phyloP scores from a whole-genome alignment of 1,140 invertebrate species.

The Diploscapter pachys region DNA sequence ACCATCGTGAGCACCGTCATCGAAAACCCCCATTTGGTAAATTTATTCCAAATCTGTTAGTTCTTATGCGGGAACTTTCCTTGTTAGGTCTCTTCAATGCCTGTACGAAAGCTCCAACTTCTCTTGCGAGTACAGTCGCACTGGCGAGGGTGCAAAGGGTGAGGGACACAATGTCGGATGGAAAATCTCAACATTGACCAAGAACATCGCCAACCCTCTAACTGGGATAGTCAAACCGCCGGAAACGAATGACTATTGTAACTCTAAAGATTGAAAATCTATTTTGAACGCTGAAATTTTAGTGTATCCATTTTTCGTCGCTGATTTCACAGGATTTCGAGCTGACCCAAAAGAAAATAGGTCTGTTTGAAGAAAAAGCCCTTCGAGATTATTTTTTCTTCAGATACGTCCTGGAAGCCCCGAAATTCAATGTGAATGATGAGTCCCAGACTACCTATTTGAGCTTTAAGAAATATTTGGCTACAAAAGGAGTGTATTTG shows the following conservation, averaged over 20 bases:
- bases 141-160: constrained; percentile 26
- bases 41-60: not conserved
- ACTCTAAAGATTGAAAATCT: not conserved
- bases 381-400: too few relatives aligned
- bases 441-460: constrained; percentile 26
- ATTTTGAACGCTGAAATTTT: not conserved
- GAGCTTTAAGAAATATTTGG: constrained; percentile 33
- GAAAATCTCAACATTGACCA: constrained; percentile 16
- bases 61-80: not conserved
- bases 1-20: not conserved
- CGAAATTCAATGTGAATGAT: constrained; percentile 22
- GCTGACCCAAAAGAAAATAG: constrained; percentile 2
- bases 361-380: not conserved
- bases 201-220: constrained; percentile 29
- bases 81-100: constrained; percentile 24
- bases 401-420: constrained; percentile 19
- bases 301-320: constrained; percentile 21
- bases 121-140: constrained; percentile 24
- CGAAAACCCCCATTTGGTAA: not conserved
- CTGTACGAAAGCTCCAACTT: constrained; percentile 14
- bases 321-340: constrained; percentile 23
- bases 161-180: constrained; percentile 32
- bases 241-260: constrained; percentile 2
- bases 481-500: constrained; percentile 30
- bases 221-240: constrained; percentile 34